Base-by-base conservation (phyloP, 2,888 invertebrate genomes). In the Acleris sparsana region DNA sequence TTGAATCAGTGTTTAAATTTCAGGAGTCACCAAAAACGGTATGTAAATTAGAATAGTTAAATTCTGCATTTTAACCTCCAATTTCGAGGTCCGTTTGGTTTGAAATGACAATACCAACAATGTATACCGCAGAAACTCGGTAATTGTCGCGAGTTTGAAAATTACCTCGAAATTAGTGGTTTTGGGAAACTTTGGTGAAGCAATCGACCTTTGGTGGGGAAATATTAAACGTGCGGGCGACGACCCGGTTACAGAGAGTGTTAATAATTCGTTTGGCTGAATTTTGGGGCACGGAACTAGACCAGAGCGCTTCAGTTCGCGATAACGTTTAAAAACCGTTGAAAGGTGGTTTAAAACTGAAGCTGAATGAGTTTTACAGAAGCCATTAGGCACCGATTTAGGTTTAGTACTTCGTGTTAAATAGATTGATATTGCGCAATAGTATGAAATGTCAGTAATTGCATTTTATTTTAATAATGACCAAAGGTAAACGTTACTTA, bases 221-320 rank as follows among this genome's bases (percentile, higher is more conserved):
- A 73, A 75, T 75, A 74, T 73, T 73, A 73, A 73, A 73, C 68
- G 71, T 69, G 51, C 25, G 43, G 44, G 73, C 75, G 68, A 57
- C 69, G 74, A 72, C 77, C 79, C 72, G 73, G 71, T 78, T 78
- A 70, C 67, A 61, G 49, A 53, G 61, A 69, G 71, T 72, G 73
- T 74, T 77, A 75, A 75, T 77, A 75, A 72, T 77, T 74, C 71
- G 70, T 69, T 73, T 70, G 65, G 70, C 70, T 70, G 72, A 71
- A 65, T 70, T 71, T 57, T 69, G 51, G 72, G 72, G 69, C 71
- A 65, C 49, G 46, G 46, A 53, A 48, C 52, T 48, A 48, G 43
- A 65, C 58, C 61, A 46, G 59, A 63, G 57, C 62, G 60, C 49
- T 51, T 53, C 59, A 62, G 67, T 70, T 68, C 33, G 20, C 46